phyloP scores from a whole-genome alignment of 53 echinoderm and acorn worm genomes.

The Stichopus horrens region DNA sequence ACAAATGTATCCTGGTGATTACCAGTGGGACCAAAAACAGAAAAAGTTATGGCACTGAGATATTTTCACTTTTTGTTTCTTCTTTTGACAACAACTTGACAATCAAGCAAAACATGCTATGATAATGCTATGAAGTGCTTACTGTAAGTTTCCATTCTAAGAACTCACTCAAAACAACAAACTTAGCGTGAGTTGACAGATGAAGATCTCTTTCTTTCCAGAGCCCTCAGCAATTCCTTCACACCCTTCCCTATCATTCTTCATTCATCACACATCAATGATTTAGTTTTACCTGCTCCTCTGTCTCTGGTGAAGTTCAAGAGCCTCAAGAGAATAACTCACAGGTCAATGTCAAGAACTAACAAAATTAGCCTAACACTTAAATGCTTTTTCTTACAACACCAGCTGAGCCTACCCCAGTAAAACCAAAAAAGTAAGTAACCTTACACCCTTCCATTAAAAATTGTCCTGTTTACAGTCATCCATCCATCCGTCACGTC shows the following conservation, averaged over 20 bases:
- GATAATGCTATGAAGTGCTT: too few relatives aligned
- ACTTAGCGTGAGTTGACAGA: too few relatives aligned
- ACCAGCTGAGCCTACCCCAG: background rate
- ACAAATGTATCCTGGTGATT: too few relatives aligned
- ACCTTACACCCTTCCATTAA: background rate
- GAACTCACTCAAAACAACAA: too few relatives aligned
- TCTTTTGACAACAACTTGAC: too few relatives aligned
- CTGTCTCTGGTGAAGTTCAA: background rate
- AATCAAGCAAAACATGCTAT: too few relatives aligned
- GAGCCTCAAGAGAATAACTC: background rate
- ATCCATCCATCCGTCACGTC: background rate
- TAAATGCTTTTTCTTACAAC: background rate
- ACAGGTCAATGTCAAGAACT: background rate
- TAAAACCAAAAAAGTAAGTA: background rate
- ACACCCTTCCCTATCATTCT: background rate
- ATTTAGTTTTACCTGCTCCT: background rate
- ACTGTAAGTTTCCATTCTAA: too few relatives aligned
- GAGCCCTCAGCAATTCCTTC: too few relatives aligned
- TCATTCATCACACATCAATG: background rate
- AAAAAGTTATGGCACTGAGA: too few relatives aligned
- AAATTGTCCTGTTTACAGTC: background rate
- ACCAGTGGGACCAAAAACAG: too few relatives aligned
- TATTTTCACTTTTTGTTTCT: too few relatives aligned
- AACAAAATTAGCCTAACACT: background rate
- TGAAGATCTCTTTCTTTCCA: too few relatives aligned